A percentile compares a stretch with the other conserved stretches of the same genome.
Conservation (phyloP, 2,888 invertebrate genomes). For the Eupithecia inturbata region DNA sequence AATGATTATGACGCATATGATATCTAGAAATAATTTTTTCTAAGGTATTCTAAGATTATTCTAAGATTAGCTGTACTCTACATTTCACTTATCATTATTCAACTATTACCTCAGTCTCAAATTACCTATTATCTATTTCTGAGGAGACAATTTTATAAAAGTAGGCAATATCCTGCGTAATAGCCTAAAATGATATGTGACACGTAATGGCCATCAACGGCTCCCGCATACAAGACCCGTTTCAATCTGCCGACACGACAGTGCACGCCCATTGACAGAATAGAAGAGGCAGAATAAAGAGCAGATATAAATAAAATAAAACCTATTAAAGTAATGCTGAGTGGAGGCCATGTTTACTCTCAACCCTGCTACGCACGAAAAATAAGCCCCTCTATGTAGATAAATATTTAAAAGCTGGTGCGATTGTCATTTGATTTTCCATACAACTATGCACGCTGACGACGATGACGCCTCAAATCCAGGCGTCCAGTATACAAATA, state of each 20-base stretch:
- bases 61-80: background rate
- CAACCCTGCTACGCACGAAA: too few relatives aligned
- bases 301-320: background rate
- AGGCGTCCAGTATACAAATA: too few relatives aligned
- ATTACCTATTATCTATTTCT: background rate
- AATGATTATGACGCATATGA: background rate
- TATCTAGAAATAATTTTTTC: too few relatives aligned
- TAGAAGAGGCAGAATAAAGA: constrained; percentile 7
- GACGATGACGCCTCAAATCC: too few relatives aligned
- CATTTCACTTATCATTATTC: background rate
- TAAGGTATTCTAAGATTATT: too few relatives aligned
- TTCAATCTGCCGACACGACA: constrained; percentile 38
- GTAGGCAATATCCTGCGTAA: constrained; percentile 6
- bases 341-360: too few relatives aligned
- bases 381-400: too few relatives aligned
- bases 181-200: constrained; percentile 27
- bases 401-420: too few relatives aligned
- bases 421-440: too few relatives aligned
- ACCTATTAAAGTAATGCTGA: background rate
- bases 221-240: constrained; percentile 22
- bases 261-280: constrained; percentile 22
- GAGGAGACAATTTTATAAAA: background rate
- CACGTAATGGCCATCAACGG: constrained; percentile 24
- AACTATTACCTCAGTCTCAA: background rate
- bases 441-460: too few relatives aligned